Evolutionary conservation across 37 sponge, comb jelly and placozoan genomes (phyloP), one percentile per base, ranked within the genome.

Genomic region (Halichondria panicea): DNA sequence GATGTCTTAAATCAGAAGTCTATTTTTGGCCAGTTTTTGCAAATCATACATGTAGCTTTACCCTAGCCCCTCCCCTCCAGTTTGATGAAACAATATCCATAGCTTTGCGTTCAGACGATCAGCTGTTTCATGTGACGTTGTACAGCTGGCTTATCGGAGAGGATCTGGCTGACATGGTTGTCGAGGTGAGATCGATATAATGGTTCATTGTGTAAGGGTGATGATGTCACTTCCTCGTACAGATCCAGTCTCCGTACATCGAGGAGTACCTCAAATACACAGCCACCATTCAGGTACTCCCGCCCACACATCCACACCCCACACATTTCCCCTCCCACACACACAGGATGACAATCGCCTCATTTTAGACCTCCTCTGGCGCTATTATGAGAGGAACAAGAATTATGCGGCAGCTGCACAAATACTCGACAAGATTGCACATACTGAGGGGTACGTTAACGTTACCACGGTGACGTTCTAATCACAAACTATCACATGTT

Each of bases 381-480:
- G 94, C 72, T 95, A 95, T 60, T 98, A 98, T 63, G 96, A 98
- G 89, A 87, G 74, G 48, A 81, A 82, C 38, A 83, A 79, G 72
- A 76, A 89, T 74, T 98, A 91, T 42, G 66, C 59, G n/a, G 77
- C 96, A 39, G 99, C 99, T 45, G 93, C 99, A 18, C 54, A 57
- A 40, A 90, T 98, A 57, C 87, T 98, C 1, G 81, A 81, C 93
- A 79, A 84, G 32, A 71, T 98, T 55, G 93, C 99, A 27, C 77
- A 70, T 62, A 80, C 54, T 55, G 55, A 85, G 31, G 74, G 71
- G 86, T 85, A 28, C 40, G 64, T 41, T 28, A 28, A 5, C 8
- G 35, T 18, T 13, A 21, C 48, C 13, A 3, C 44, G 28, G 4
- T 25, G 11, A 35, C 40, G 6, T 50, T 31, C 44, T 22, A 43